Evolutionary conservation across 2,113 vertebrate species (phyloP).

Genomic region (Lamprotornis superbus): DNA sequence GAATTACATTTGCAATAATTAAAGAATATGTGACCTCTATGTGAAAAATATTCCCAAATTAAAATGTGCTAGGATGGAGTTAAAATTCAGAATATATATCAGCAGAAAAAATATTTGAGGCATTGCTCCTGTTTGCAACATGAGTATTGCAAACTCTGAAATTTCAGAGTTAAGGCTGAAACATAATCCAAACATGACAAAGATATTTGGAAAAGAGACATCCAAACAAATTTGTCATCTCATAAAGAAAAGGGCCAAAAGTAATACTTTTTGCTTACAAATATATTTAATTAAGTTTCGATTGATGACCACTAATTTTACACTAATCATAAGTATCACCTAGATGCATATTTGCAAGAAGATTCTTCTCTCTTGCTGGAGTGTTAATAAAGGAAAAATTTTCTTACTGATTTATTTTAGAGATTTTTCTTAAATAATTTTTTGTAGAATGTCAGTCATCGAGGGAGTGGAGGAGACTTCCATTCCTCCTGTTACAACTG

Average conservation of each 20-base stretch:
- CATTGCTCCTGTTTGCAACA: background rate
- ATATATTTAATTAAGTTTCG: background rate
- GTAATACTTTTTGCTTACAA: background rate
- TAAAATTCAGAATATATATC: background rate
- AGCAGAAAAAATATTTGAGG: background rate
- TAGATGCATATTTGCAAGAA: background rate
- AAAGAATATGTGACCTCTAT: background rate
- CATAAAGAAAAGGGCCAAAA: background rate
- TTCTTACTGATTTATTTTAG: background rate
- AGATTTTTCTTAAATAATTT: background rate
- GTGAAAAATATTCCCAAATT: background rate
- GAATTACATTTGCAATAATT: background rate
- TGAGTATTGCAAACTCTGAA: background rate
- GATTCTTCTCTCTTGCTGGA: background rate
- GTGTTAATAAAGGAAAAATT: background rate
- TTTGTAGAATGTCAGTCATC: background rate
- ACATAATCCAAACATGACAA: background rate
- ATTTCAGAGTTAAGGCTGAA: background rate
- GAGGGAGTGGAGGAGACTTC: background rate
- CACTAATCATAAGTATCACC: background rate
- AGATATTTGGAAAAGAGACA: background rate
- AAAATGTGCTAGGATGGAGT: background rate
- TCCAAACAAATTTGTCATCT: background rate
- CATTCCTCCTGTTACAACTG: background rate
- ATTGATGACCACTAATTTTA: background rate